Evolutionary conservation across 2,888 invertebrate species (phyloP).

Genomic region (Agrochola macilenta): DNA sequence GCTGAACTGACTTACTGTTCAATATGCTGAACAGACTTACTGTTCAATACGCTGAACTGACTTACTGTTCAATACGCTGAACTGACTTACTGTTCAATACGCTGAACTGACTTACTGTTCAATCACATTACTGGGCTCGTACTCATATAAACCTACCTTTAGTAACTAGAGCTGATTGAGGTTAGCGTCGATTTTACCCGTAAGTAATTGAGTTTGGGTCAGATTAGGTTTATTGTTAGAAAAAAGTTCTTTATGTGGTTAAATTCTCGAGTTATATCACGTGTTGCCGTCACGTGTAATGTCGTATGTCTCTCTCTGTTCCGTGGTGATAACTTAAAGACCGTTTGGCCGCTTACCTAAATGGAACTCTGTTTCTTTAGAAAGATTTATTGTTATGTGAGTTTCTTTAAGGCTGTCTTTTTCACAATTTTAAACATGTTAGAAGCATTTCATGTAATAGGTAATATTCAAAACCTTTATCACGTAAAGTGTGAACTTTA

Average conservation of each 20-base stretch:
- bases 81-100: too few relatives aligned
- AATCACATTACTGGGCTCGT: too few relatives aligned
- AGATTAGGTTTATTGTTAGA: not conserved
- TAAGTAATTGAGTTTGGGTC: constrained; percentile 20
- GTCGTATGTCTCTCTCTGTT: not conserved
- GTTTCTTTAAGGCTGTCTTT: constrained; percentile 8
- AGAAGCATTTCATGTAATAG: not conserved
- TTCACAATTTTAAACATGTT: not conserved
- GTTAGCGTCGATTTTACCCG: constrained; percentile 1
- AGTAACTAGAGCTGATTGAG: constrained; percentile 29
- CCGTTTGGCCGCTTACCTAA: constrained; percentile 22
- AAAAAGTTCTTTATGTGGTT: not conserved
- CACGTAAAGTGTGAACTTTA: too few relatives aligned
- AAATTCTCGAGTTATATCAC: constrained; percentile 9
- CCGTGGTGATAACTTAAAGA: not conserved
- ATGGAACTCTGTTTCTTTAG: not conserved
- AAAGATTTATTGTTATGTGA: constrained; percentile 29
- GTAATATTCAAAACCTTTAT: too few relatives aligned
- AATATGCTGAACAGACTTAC: too few relatives aligned
- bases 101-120: too few relatives aligned
- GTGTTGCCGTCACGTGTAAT: not conserved
- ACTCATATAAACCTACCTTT: not conserved
- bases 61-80: too few relatives aligned
- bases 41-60: too few relatives aligned
- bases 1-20: too few relatives aligned